Evolutionary conservation across 2,797 vertebrate species (phyloP).

Genomic region (Siniperca obscura): DNA sequence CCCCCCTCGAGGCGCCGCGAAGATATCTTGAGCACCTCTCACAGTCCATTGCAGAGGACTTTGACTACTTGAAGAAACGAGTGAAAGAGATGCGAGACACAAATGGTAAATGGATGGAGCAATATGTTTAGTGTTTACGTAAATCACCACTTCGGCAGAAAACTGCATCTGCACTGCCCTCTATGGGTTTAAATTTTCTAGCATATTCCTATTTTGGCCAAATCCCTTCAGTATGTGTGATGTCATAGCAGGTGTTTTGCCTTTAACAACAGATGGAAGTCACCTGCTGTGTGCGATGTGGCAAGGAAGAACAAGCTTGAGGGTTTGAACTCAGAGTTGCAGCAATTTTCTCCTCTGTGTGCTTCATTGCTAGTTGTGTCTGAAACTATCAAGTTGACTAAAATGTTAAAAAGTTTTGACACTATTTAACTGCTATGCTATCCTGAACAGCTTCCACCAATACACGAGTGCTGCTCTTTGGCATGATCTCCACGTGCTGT

Average conservation of each 20-base stretch:
- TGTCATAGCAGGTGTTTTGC: not conserved
- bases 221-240: not conserved
- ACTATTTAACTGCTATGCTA: not conserved
- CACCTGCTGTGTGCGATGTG: not conserved
- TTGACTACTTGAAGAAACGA: slow-evolving; percentile 89
- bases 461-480: slow-evolving; percentile 86
- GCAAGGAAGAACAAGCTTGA: not conserved
- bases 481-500: slow-evolving; percentile 88
- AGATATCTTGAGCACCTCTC: slow-evolving; percentile 84
- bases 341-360: not conserved
- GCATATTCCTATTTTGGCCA: not conserved
- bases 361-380: not conserved
- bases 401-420: not conserved
- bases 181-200: not conserved
- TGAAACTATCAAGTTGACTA: not conserved
- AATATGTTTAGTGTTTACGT: slow-evolving; percentile 62
- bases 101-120: not conserved
- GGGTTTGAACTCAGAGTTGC: not conserved
- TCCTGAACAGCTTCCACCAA: slow-evolving; percentile 85
- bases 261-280: slow-evolving; percentile 2
- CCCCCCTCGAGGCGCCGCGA: slow-evolving; percentile 63
- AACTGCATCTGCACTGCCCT: not conserved
- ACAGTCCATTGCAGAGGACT: slow-evolving; percentile 86
- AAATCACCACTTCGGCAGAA: slow-evolving; percentile 7
- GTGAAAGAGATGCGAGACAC: slow-evolving; percentile 88